phyloP scores from a whole-genome alignment of 2,888 invertebrate genomes.

The Lasioglossum morio region DNA sequence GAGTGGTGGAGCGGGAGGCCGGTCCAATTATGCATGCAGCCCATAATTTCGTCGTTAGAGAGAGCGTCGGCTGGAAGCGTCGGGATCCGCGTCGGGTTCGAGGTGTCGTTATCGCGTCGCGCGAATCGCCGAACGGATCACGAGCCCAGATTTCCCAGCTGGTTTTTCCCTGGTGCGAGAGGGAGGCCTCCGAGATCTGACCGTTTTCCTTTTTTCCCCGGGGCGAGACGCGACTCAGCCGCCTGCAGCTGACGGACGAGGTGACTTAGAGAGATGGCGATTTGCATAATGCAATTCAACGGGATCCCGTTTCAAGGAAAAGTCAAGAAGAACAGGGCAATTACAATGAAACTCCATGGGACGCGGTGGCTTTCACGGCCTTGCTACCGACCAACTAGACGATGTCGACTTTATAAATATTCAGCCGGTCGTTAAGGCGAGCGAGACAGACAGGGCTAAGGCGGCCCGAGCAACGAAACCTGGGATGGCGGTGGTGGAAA shows the following conservation, averaged over 20 bases:
- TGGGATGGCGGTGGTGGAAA: background rate
- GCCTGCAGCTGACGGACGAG: conserved; percentile 68
- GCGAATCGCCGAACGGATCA: conserved; percentile 53
- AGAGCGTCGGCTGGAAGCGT: conserved; percentile 26
- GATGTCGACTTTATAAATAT: conserved; percentile 83
- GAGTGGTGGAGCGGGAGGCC: background rate
- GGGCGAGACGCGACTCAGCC: conserved; percentile 25
- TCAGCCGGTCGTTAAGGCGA: conserved; percentile 80
- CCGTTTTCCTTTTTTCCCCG: conserved; percentile 44
- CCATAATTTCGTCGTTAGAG: conserved; percentile 59
- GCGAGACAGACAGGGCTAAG: conserved; percentile 33
- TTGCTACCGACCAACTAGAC: conserved; percentile 76
- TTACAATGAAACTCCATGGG: conserved; percentile 84
- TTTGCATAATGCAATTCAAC: conserved; percentile 84
- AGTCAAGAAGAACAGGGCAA: conserved; percentile 84
- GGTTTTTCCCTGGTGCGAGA: conserved; percentile 45
- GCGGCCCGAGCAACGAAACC: conserved; percentile 25
- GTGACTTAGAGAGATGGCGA: conserved; percentile 82
- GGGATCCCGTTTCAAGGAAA: conserved; percentile 81
- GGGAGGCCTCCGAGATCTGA: conserved; percentile 27
- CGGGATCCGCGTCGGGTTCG: conserved; percentile 17
- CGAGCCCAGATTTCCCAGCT: conserved; percentile 60
- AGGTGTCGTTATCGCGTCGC: conserved; percentile 58
- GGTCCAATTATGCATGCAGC: conserved; percentile 58
- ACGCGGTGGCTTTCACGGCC: conserved; percentile 78